Base-by-base conservation (phyloP, 2,113 vertebrate species). In the Myodes glareolus region DNA sequence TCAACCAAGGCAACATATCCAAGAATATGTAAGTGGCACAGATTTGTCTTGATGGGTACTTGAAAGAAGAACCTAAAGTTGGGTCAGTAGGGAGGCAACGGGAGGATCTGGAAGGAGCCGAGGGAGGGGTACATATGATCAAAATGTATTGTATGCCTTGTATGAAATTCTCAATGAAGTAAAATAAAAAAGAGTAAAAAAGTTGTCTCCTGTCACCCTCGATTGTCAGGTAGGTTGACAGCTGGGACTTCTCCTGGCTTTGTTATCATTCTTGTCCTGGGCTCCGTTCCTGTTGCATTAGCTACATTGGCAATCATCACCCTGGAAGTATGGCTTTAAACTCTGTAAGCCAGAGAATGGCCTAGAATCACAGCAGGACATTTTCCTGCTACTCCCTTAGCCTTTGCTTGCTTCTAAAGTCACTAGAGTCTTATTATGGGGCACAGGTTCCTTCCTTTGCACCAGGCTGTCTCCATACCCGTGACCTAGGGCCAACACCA, bases 391-490 rank as follows among this genome's bases (percentile, higher is more conserved):
- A 23, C 23, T 10, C 16, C 23, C 27, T 21, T 67, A 5, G 19
- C 45, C 1, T 0, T 27, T 42, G 73, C 81, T 94, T 52, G 33
- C 11, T 27, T 3, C 75, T 55, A 12, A 29, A 63, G 39, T 70
- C 72, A 7, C 42, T 0, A 16, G 61, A 61, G 76, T 12, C n/a
- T n/a, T n/a, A n/a, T n/a, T n/a, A n/a, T n/a, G n/a, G n/a, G 29
- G 61, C n/a, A 9, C 8, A 19, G 4, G n/a, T 80, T 77, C 80
- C 88, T 95, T 80, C 94, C 94, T 87, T 42, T 36, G 25, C 25
- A 61, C 42, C 68, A 52, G 31, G 21, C 55, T 96, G 92, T 61
- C 39, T 73, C 90, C 45, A 84, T 58, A 88, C 80, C 92, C 82
- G 33, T 94, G 96, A 67, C 47, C 81, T 1, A 0, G 33, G 21